Conservation (phyloP, 2,888 invertebrate genomes). For the Gibbula magus region DNA sequence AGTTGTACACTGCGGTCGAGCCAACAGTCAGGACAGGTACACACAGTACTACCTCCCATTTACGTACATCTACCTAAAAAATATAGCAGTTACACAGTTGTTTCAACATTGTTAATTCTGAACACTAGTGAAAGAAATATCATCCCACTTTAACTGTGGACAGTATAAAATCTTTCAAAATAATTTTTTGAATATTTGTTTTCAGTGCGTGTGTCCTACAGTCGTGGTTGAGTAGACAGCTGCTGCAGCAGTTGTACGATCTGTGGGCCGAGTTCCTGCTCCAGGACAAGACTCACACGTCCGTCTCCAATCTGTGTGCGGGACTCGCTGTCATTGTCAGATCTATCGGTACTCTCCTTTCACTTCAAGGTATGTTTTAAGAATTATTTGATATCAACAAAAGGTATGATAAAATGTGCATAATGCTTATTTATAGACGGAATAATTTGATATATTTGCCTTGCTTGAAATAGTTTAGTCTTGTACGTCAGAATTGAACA, state of each 20-base stretch:
- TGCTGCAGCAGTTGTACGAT: constrained; percentile 34
- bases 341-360: constrained; percentile 43
- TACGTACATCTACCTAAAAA: not conserved
- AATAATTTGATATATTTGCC: too few species aligned
- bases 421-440: too few species aligned
- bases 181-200: too few species aligned
- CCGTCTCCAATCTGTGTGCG: constrained; percentile 19
- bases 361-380: constrained; percentile 46
- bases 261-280: constrained; percentile 37
- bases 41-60: not conserved
- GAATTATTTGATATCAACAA: too few species aligned
- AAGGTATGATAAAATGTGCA: too few species aligned
- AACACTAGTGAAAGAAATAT: too few species aligned
- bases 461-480: too few species aligned
- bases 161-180: not conserved
- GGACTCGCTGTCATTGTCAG: constrained; percentile 37
- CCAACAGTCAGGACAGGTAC: not conserved
- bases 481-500: too few species aligned
- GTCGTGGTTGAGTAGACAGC: constrained; percentile 32
- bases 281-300: constrained; percentile 17
- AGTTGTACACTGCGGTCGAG: not conserved
- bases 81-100: too few species aligned
- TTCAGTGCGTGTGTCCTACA: not conserved
- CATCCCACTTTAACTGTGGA: not conserved
- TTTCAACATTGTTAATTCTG: too few species aligned